Base-by-base conservation (phyloP, 2,797 vertebrate genomes). In the Hoplostethus mediterraneus region DNA sequence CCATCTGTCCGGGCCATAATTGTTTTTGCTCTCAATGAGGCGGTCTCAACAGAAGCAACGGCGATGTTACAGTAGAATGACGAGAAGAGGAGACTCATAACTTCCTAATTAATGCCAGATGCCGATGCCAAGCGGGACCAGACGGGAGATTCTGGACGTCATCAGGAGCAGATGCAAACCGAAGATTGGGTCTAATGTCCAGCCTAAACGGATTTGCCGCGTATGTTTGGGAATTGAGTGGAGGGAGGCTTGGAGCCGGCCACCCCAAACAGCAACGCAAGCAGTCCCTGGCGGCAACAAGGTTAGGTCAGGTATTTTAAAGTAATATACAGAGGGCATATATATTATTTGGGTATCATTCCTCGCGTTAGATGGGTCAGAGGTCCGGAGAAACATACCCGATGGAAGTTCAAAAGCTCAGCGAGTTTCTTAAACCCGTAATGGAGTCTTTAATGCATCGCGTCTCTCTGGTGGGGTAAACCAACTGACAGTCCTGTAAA, bases 101-200 rank as follows among this genome's bases (percentile, higher is more conserved):
- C 79, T 38, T 87, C 81, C 87, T 85, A 75, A 79, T 93, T 92
- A 93, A 84, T 71, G 82, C 90, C 92, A 93, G 91, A 93, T 87
- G 88, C 88, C 79, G 59, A 89, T 81, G 78, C 81, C 53, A 71
- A 73, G 62, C 67, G 75, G 83, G 66, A 83, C 87, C 73, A 83
- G 79, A 84, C 63, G 63, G 81, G 73, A 86, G 73, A 76, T 69
- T 55, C 74, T 74, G 82, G 79, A 92, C 81, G 49, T 84, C 83
- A 87, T 21, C 58, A 55, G 60, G 49, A 85, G 79, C 91, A 93
- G 90, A 92, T 82, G 82, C 85, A 84, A 80, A 82, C 73, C 54
- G 38, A 47, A 89, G 87, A 92, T 92, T 92, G 84, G 85, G 92
- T 91, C 88, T 87, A 87, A 85, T 86, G 72, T 84, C 88, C 79